Conservation (phyloP, 2,888 invertebrate genomes). For the Noctua janthe region DNA sequence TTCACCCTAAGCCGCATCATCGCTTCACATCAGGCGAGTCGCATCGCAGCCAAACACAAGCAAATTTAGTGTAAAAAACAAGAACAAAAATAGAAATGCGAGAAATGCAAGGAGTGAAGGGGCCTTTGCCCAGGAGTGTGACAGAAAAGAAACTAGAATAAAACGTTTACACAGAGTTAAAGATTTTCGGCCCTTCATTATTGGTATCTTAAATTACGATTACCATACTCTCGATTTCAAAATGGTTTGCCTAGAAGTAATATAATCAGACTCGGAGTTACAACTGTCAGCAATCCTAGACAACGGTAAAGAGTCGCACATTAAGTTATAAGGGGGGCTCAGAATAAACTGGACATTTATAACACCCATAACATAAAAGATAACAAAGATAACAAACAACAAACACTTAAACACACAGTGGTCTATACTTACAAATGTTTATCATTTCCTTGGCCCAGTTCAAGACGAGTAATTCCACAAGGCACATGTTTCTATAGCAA, state of each 20-base stretch:
- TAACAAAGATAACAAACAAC: slow-evolving; percentile 20
- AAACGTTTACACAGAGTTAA: neutral
- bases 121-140: too few species aligned
- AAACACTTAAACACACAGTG: slow-evolving; percentile 20
- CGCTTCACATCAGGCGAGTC: too few species aligned
- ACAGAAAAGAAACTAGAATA: too few species aligned
- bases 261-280: neutral
- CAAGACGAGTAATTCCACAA: slow-evolving; percentile 35
- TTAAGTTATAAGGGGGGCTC: neutral
- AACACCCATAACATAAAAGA: slow-evolving; percentile 6
- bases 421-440: slow-evolving; percentile 31
- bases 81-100: too few species aligned
- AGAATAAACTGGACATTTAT: neutral
- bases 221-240: neutral
- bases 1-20: too few species aligned
- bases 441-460: slow-evolving; percentile 61
- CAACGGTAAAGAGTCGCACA: neutral
- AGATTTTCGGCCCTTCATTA: neutral
- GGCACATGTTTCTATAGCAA: slow-evolving; percentile 3
- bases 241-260: neutral
- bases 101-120: too few species aligned
- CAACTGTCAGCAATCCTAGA: neutral
- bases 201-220: neutral
- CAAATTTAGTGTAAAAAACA: too few species aligned
- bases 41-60: too few species aligned